Conservation (phyloP, 2,888 invertebrate genomes). For the Tiliacea aurago region DNA sequence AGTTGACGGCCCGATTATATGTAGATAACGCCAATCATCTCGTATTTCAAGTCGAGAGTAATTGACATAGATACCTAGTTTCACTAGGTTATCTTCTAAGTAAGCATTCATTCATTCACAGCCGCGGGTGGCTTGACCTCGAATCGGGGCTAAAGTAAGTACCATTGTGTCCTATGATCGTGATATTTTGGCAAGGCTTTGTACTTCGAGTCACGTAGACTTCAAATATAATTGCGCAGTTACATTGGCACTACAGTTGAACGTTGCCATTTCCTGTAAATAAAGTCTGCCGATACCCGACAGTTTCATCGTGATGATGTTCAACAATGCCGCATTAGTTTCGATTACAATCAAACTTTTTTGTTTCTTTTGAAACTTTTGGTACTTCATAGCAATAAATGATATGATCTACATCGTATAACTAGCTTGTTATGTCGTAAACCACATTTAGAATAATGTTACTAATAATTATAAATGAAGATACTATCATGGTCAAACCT, state of each 20-base stretch:
- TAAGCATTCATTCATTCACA: constrained; percentile 76
- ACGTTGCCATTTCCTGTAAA: constrained; percentile 74
- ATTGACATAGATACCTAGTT: constrained; percentile 65
- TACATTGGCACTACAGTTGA: constrained; percentile 69
- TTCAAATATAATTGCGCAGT: constrained; percentile 65
- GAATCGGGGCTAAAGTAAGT: constrained; percentile 58
- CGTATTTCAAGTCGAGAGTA: constrained; percentile 52
- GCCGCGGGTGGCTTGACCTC: constrained; percentile 68
- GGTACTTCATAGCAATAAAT: not conserved
- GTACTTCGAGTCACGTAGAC: constrained; percentile 81
- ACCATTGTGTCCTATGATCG: constrained; percentile 51
- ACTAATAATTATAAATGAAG: not conserved
- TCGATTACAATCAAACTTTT: constrained; percentile 23
- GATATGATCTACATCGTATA: not conserved
- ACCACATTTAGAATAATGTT: constrained; percentile 2
- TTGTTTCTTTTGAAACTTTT: constrained; percentile 22
- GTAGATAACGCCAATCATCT: constrained; percentile 59
- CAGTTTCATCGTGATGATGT: constrained; percentile 36
- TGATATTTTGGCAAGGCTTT: constrained; percentile 74
- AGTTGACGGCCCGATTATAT: constrained; percentile 38
- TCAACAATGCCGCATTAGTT: constrained; percentile 16
- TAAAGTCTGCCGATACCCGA: constrained; percentile 16
- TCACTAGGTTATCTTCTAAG: constrained; percentile 63
- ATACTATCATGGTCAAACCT: constrained; percentile 4
- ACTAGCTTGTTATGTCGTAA: constrained; percentile 4